phyloP scores from a whole-genome alignment of 2,888 invertebrate species.

The Hydriomena furcata region DNA sequence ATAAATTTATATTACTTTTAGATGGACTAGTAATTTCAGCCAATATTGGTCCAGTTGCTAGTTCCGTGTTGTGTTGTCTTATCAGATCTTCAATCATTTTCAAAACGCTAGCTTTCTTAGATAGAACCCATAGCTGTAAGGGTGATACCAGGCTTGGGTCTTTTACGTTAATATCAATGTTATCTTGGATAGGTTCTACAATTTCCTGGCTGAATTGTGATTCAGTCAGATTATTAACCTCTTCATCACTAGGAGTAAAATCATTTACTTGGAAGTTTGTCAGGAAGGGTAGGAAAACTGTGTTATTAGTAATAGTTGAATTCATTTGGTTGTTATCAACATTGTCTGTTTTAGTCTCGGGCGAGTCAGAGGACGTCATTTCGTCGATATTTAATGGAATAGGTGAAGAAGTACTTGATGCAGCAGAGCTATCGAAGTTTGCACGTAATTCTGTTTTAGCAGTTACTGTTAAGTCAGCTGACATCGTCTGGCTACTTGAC shows the following conservation, averaged over 20 bases:
- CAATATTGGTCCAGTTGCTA: constrained; percentile 61
- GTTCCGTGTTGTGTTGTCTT: constrained; percentile 70
- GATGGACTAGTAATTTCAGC: constrained; percentile 56
- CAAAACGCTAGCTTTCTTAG: constrained; percentile 76
- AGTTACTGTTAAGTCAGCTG: constrained; percentile 30
- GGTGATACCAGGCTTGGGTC: constrained; percentile 64
- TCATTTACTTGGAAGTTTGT: constrained; percentile 61
- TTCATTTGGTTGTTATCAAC: constrained; percentile 41
- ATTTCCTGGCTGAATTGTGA: constrained; percentile 37
- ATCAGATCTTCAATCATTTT: constrained; percentile 79
- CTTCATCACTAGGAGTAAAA: constrained; percentile 44
- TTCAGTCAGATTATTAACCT: constrained; percentile 35
- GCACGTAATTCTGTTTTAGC: constrained; percentile 22
- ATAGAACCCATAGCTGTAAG: constrained; percentile 70
- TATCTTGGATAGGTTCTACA: constrained; percentile 38
- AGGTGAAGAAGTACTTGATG: background rate
- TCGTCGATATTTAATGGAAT: constrained; percentile 26
- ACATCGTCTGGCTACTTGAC: constrained; percentile 52
- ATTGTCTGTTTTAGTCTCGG: constrained; percentile 43
- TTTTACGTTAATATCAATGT: constrained; percentile 47
- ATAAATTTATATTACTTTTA: constrained; percentile 54
- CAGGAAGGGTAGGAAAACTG: constrained; percentile 59
- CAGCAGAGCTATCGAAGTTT: constrained; percentile 29
- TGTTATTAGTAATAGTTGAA: constrained; percentile 48
- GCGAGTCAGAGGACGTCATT: constrained; percentile 48